Evolutionary conservation across 2,113 vertebrate genomes (phyloP).

Genomic region (Lagopus leucura): DNA sequence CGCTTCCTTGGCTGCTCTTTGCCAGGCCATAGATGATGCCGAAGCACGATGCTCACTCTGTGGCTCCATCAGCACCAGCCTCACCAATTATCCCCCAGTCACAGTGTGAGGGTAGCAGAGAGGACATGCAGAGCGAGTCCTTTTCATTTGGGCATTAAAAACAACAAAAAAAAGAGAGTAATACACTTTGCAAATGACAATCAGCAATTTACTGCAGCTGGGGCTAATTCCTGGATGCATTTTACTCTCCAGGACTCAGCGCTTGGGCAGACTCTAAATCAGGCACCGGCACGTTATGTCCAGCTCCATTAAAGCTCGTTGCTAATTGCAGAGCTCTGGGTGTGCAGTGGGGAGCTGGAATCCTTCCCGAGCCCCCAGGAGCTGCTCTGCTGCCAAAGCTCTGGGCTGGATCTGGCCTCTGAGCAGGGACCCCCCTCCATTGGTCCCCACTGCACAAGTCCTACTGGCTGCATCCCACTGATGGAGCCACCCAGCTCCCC

Average conservation of each 20-base stretch:
- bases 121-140: background rate
- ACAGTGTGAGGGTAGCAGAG: background rate
- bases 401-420: background rate
- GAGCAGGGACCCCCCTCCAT: background rate
- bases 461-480: accelerated
- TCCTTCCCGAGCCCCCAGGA: background rate
- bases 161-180: background rate
- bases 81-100: background rate
- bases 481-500: background rate
- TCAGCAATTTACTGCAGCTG: slow-evolving; percentile 47
- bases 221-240: slow-evolving; percentile 30
- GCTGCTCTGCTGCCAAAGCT: background rate
- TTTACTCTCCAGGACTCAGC: background rate
- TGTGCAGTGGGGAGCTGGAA: background rate
- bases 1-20: background rate
- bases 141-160: background rate
- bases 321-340: background rate
- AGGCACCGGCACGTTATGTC: background rate
- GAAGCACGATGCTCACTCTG: background rate
- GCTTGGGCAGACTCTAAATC: slow-evolving; percentile 25
- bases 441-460: accelerated
- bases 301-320: background rate
- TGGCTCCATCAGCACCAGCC: slow-evolving; percentile 6
- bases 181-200: slow-evolving; percentile 34
- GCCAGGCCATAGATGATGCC: background rate